These are phyloP conservation scores for Vanessa cardui DNA, from an alignment of 2,888 invertebrate species.

Conservation along the genomic window DNA sequence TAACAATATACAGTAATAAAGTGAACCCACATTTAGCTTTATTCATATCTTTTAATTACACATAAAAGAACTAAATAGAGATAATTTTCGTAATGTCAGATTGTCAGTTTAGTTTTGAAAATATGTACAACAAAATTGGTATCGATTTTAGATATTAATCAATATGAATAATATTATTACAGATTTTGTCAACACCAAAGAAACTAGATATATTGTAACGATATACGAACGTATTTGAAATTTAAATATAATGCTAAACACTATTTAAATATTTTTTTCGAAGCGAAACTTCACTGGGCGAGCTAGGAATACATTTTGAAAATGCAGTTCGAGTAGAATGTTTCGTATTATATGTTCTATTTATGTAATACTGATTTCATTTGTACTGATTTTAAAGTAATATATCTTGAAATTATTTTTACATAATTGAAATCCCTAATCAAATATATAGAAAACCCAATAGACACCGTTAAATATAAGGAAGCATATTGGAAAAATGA, in stretches of 20 bases:
- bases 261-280: no score
- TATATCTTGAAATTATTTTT: neutral
- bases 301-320: no score
- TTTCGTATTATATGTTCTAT: no score
- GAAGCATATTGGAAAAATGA: conserved; percentile 97
- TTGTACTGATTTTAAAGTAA: neutral
- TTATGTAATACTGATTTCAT: no score
- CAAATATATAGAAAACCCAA: conserved; percentile 95
- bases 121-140: no score
- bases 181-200: neutral
- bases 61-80: neutral
- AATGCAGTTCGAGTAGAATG: no score
- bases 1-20: conserved; percentile 12
- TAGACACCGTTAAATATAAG: conserved; percentile 97
- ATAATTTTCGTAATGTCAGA: no score
- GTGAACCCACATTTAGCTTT: neutral
- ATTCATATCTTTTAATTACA: neutral
- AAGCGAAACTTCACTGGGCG: no score
- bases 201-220: neutral
- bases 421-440: conserved; percentile 62
- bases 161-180: neutral
- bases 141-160: neutral
- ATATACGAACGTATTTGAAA: neutral
- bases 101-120: no score
- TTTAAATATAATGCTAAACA: neutral